Conservation (phyloP, 1,140 invertebrate genomes). For the Piezodorus guildinii region DNA sequence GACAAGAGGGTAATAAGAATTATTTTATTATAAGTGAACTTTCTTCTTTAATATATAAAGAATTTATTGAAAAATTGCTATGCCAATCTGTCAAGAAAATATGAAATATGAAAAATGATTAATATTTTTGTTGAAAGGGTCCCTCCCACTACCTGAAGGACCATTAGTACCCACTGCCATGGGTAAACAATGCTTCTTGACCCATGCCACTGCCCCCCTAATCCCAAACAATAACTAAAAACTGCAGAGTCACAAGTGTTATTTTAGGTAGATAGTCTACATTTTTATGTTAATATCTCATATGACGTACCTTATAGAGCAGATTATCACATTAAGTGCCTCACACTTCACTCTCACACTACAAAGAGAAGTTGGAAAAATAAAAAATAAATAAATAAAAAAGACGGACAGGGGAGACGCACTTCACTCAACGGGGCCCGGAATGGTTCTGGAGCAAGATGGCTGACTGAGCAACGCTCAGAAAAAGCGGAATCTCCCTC, state of each 20-base stretch:
- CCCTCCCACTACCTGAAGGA: slow-evolving; percentile 16
- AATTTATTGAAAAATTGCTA: no score
- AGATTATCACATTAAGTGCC: not conserved
- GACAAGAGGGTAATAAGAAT: no score
- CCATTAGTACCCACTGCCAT: slow-evolving; percentile 15
- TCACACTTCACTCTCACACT: slow-evolving; percentile 1
- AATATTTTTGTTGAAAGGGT: no score
- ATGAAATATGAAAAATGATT: no score
- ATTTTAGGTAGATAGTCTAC: not conserved
- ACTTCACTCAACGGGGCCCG: slow-evolving; percentile 11
- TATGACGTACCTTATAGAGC: not conserved
- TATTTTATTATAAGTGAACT: no score
- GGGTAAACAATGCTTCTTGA: slow-evolving; percentile 21
- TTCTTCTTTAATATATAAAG: no score
- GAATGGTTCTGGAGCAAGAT: slow-evolving; percentile 21
- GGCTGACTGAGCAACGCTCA: slow-evolving; percentile 14
- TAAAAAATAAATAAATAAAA: not conserved
- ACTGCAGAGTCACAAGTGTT: slow-evolving; percentile 17
- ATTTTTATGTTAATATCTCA: not conserved
- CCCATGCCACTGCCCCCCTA: slow-evolving; percentile 11
- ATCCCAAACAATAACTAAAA: slow-evolving; percentile 22
- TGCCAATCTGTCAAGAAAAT: no score
- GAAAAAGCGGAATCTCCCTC: slow-evolving; percentile 21
- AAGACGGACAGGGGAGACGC: not conserved
- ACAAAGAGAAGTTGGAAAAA: slow-evolving; percentile 1